Conservation (phyloP, 2,888 invertebrate genomes). For the Tipula vernalis region DNA sequence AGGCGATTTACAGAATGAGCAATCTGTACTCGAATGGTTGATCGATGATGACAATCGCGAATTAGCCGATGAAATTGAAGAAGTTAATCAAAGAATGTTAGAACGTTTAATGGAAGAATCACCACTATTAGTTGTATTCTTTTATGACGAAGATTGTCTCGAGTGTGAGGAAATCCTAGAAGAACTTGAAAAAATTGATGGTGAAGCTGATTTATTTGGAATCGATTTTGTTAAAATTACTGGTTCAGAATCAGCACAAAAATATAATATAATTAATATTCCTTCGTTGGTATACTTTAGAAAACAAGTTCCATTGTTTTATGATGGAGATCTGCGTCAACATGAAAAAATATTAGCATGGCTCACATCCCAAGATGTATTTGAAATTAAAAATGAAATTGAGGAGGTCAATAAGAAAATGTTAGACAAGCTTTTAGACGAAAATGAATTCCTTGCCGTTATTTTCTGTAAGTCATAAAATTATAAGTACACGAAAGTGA, state of each 20-base stretch:
- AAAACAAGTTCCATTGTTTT: constrained; percentile 66
- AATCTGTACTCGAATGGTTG: constrained; percentile 83
- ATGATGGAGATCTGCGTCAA: constrained; percentile 81
- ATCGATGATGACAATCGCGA: constrained; percentile 89
- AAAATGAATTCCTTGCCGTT: constrained; percentile 89
- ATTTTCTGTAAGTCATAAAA: constrained; percentile 70
- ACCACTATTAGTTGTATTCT: constrained; percentile 79
- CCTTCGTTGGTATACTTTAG: constrained; percentile 79
- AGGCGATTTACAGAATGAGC: constrained; percentile 86
- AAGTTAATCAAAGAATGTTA: constrained; percentile 82
- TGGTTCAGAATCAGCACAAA: constrained; percentile 66
- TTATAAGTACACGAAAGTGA: background rate
- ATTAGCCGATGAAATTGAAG: constrained; percentile 86
- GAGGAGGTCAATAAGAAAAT: constrained; percentile 95
- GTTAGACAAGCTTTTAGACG: constrained; percentile 87
- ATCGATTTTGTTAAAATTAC: constrained; percentile 90
- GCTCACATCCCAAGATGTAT: constrained; percentile 88
- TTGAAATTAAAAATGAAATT: constrained; percentile 92
- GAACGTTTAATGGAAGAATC: constrained; percentile 74
- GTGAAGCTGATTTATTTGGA: constrained; percentile 85
- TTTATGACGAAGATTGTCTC: constrained; percentile 83
- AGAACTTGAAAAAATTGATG: constrained; percentile 86
- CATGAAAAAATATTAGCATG: constrained; percentile 75
- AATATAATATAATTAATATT: constrained; percentile 69
- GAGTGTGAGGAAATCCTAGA: constrained; percentile 85